Conservation (phyloP, 2,113 vertebrate species). For the Columbina picui region DNA sequence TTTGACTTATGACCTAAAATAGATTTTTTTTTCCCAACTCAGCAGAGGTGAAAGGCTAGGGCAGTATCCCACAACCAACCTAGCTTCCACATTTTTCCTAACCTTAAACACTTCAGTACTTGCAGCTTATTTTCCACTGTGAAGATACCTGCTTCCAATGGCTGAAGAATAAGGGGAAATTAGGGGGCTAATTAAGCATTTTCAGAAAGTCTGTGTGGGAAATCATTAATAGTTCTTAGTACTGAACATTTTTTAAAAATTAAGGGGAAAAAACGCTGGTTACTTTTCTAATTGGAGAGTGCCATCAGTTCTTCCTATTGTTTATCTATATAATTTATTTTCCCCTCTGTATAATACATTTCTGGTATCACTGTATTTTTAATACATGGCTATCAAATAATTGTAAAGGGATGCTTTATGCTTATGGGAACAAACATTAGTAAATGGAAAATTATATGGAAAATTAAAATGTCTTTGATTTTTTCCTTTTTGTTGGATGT, state of each 20-base stretch:
- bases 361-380: not conserved
- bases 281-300: not conserved
- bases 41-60: constrained; percentile 17
- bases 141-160: not conserved
- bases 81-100: not conserved
- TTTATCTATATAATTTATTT: not conserved
- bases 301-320: not conserved
- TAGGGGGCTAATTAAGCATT: not conserved
- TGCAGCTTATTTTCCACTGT: not conserved
- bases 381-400: not conserved
- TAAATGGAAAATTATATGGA: not conserved
- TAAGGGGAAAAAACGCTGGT: not conserved
- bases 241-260: not conserved
- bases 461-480: not conserved
- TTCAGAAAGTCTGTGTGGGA: not conserved
- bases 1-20: constrained; percentile 28
- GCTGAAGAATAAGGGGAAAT: not conserved
- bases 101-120: not conserved
- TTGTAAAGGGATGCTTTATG: not conserved
- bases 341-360: not conserved
- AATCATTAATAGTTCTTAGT: not conserved
- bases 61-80: not conserved
- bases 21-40: not conserved
- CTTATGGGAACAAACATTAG: not conserved
- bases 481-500: not conserved